phyloP scores from a whole-genome alignment of 2,797 vertebrate species.

The Syncerus caffer region DNA sequence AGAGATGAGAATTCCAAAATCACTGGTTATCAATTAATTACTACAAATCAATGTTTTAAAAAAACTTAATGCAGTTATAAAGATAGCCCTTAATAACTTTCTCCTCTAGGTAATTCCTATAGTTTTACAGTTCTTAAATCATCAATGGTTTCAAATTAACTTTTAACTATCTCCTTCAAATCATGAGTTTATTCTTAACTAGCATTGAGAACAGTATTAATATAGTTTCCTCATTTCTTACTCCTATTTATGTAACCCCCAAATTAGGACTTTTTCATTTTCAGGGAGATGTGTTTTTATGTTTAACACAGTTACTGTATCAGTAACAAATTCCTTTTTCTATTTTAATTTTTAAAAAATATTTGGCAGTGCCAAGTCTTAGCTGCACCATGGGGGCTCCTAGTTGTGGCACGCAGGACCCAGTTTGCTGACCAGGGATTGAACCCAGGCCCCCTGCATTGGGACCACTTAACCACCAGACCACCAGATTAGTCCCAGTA shows the following conservation, averaged over 20 bases:
- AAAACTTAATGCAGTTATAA: not conserved
- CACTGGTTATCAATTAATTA: not conserved
- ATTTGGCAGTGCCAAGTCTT: not conserved
- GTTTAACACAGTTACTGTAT: not conserved
- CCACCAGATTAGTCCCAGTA: not conserved
- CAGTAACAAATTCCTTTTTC: not conserved
- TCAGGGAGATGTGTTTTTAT: not conserved
- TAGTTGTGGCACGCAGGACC: not conserved
- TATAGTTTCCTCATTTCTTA: not conserved
- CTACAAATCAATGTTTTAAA: not conserved
- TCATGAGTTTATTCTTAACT: not conserved
- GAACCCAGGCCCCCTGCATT: not conserved
- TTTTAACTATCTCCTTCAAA: not conserved
- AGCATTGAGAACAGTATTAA: not conserved
- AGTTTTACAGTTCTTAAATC: conserved; percentile 11
- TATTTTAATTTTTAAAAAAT: not conserved
- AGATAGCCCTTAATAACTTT: not conserved
- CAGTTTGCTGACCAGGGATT: not conserved
- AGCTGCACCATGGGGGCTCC: not conserved
- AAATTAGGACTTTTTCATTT: not conserved
- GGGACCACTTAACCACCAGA: not conserved
- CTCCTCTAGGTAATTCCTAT: not conserved
- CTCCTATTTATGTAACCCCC: not conserved
- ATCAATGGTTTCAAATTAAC: not conserved
- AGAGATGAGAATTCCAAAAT: not conserved